Conservation (phyloP, 1,140 invertebrate genomes). For the Idris sp. region DNA sequence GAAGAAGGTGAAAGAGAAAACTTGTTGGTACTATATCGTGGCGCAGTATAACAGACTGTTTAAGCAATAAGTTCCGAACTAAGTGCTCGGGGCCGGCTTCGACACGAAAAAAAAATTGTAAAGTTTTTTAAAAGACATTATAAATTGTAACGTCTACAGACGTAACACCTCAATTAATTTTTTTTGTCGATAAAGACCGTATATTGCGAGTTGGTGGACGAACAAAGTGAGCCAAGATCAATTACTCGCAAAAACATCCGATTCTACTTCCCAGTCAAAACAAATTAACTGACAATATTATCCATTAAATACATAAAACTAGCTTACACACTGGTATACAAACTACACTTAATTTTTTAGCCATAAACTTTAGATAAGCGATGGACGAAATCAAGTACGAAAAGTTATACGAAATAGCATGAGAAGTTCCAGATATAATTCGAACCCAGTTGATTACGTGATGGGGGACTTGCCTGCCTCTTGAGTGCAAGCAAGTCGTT, state of each 20-base stretch:
- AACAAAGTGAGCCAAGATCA: slow-evolving; percentile 1
- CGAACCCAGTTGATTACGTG: neutral
- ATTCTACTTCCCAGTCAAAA: slow-evolving; percentile 2
- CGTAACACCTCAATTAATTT: too few species aligned
- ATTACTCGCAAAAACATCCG: slow-evolving; percentile 1
- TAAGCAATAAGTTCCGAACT: too few species aligned
- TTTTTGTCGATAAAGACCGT: slow-evolving; percentile 3
- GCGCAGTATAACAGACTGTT: too few species aligned
- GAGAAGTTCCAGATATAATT: neutral
- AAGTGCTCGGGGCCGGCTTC: too few species aligned
- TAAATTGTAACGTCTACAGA: too few species aligned
- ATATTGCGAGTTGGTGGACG: slow-evolving; percentile 7
- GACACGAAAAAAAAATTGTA: too few species aligned
- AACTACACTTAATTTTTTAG: neutral
- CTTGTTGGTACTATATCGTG: too few species aligned
- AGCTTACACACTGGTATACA: slow-evolving; percentile 1
- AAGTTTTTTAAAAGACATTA: too few species aligned
- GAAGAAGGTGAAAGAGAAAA: too few species aligned
- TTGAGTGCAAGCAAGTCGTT: neutral
- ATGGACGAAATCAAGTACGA: slow-evolving; percentile 3
- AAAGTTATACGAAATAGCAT: neutral
- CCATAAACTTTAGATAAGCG: slow-evolving; percentile 1
- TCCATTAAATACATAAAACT: neutral
- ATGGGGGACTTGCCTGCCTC: slow-evolving; percentile 1
- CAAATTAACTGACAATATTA: neutral